A percentile compares a stretch with the other conserved stretches of the same genome.
These are phyloP conservation scores for Drosophila algonquin DNA, from an alignment of 2,888 invertebrate genomes.

Conservation along the genomic window DNA sequence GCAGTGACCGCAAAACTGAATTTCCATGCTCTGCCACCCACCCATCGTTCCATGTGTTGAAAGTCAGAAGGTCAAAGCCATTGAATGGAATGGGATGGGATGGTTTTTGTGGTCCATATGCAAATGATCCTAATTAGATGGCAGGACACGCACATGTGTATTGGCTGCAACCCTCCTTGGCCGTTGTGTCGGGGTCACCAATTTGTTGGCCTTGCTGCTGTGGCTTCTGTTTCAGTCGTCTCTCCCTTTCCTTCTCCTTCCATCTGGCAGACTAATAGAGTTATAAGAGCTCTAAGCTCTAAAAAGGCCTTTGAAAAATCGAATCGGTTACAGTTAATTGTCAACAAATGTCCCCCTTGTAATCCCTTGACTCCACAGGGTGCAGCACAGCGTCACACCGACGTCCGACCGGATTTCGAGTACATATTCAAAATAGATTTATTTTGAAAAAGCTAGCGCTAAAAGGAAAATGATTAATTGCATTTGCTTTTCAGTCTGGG, in stretches of 20 bases:
- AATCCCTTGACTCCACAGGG: not conserved
- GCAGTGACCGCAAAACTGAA: conserved; percentile 36
- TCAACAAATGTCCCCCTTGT: conserved; percentile 31
- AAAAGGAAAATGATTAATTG: conserved; percentile 67
- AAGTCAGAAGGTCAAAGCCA: conserved; percentile 36
- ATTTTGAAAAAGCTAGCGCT: conserved; percentile 22
- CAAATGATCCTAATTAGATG: conserved; percentile 40
- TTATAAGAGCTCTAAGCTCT: conserved; percentile 12
- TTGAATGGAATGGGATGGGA: conserved; percentile 6
- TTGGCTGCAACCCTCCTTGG: not conserved
- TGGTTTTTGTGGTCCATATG: conserved; percentile 17
- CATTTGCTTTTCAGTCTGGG: conserved; percentile 33
- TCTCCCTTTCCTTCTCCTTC: conserved; percentile 3
- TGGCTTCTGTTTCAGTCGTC: not conserved
- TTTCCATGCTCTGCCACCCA: conserved; percentile 21
- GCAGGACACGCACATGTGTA: conserved; percentile 30
- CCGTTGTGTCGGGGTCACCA: conserved; percentile 1
- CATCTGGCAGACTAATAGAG: conserved; percentile 18
- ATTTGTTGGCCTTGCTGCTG: not conserved
- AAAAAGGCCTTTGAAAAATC: not conserved
- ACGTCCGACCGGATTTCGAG: not conserved
- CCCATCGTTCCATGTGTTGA: conserved; percentile 21
- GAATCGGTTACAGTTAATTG: conserved; percentile 48
- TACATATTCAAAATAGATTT: conserved; percentile 16
- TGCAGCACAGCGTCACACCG: not conserved